Base-by-base conservation (phyloP, 2,113 vertebrate genomes). In the Poecilia latipinna region DNA sequence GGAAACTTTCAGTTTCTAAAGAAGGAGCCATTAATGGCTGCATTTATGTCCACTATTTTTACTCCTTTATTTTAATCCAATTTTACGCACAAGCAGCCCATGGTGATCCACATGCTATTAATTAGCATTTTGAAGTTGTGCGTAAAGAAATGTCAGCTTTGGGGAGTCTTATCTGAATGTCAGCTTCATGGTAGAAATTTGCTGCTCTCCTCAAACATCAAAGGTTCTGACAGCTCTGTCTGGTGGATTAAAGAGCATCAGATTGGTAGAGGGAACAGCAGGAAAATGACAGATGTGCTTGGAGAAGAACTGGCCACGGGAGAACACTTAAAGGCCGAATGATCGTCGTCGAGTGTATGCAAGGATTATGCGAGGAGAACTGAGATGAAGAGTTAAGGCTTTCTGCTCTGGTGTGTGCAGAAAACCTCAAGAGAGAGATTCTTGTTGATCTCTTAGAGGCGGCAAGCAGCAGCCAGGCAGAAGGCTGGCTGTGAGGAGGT, bases 381-480 rank as follows among this genome's bases (percentile, higher is more conserved):
- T 57, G 17, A 28, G 63, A 70, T 29, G 69, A 64, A 44, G 75
- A 67, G 32, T 12, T 24, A 57, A 72, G 3, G 61, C 3, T 31
- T 39, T 37, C 51, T 19, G 31, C 17, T 22, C 32, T 65, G 4
- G 1, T 82, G 71, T 57, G 37, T 31, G 31, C 8, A 32, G 31
- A 12, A 32, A 31, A 32, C 54, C 32, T 76, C 35, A 37, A 37
- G 10, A 37, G 79, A 73, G 61, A 24, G 42, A 29, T 60, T 31
- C 82, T 79, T 32, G 68, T 11, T 72, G 39, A 44, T 74, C 24
- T 57, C 57, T 48, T 66, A 17, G 66, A 80, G 63, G 69, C 24
- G 54, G 4, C 69, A 26, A 71, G 29, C 62, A 70, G 64, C 44
- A 63, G 64, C 32, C 3, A 29, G 65, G 66, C 12, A 19, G 26